These are phyloP conservation scores for Caradrina clavipalpis DNA, from an alignment of 2,888 invertebrate genomes.

Conservation along the genomic window DNA sequence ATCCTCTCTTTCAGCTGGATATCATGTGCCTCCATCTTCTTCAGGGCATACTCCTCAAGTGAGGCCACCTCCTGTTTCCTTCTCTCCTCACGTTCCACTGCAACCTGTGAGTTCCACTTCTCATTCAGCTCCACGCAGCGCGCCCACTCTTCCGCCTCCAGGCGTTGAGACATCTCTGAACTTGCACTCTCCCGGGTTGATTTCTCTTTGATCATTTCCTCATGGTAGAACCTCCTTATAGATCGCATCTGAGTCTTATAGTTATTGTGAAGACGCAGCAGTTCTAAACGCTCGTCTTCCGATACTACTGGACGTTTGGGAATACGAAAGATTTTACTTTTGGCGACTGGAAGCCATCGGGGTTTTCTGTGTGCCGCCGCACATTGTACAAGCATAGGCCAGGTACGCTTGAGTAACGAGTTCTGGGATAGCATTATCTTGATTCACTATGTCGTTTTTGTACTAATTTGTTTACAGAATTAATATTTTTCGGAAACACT, in stretches of 20 bases:
- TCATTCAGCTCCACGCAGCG: constrained; percentile 92
- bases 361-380: constrained; percentile 93
- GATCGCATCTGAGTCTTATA: constrained; percentile 92
- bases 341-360: constrained; percentile 95
- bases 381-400: constrained; percentile 79
- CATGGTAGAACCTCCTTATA: constrained; percentile 88
- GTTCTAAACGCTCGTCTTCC: constrained; percentile 92
- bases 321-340: constrained; percentile 94
- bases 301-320: constrained; percentile 91
- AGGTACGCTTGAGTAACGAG: constrained; percentile 75
- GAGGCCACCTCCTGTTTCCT: constrained; percentile 86
- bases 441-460: constrained; percentile 2
- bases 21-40: constrained; percentile 82
- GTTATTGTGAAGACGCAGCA: constrained; percentile 92
- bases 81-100: constrained; percentile 90
- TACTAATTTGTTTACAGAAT: constrained; percentile 26
- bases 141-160: constrained; percentile 92
- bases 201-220: constrained; percentile 88
- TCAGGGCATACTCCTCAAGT: constrained; percentile 86
- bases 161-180: constrained; percentile 89
- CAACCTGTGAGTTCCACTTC: constrained; percentile 93
- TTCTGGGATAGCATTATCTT: constrained; percentile 72
- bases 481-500: constrained; percentile 4
- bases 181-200: constrained; percentile 88
- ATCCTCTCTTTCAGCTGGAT: constrained; percentile 75